phyloP scores from a whole-genome alignment of 2,888 invertebrate species.

The Coremacera marginata region DNA sequence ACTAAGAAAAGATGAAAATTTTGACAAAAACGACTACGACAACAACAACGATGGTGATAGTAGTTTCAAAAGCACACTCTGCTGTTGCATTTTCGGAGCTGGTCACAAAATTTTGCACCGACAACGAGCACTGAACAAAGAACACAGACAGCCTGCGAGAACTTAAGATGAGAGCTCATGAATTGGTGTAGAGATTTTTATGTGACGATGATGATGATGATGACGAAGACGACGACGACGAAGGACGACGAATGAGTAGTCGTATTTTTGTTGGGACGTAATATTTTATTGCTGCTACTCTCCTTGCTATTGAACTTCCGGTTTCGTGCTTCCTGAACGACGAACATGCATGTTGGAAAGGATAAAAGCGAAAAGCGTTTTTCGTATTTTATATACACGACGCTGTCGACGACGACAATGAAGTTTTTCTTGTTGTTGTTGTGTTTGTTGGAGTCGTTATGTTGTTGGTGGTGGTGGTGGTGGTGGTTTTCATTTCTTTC shows the following conservation, averaged over 20 bases:
- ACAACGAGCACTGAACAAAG: background rate
- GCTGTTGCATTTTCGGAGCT: slow-evolving; percentile 24
- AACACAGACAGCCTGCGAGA: background rate
- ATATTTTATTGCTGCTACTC: slow-evolving; percentile 32
- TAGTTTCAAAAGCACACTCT: background rate
- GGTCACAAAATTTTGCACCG: background rate
- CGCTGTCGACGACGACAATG: slow-evolving; percentile 10
- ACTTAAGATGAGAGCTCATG: background rate
- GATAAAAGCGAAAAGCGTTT: slow-evolving; percentile 9
- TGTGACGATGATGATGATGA: slow-evolving; percentile 33
- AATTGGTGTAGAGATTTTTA: slow-evolving; percentile 52
- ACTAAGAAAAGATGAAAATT: background rate
- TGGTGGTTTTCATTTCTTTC: background rate
- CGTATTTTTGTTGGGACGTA: background rate
- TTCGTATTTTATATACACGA: slow-evolving; percentile 12
- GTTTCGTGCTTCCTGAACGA: slow-evolving; percentile 35
- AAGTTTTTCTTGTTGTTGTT: slow-evolving; percentile 11
- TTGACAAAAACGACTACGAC: background rate
- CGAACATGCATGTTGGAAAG: slow-evolving; percentile 18
- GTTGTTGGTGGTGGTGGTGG: slow-evolving; percentile 50
- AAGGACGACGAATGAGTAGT: slow-evolving; percentile 10
- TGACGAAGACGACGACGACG: background rate
- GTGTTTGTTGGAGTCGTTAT: slow-evolving; percentile 40
- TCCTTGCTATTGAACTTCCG: slow-evolving; percentile 41
- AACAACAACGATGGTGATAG: background rate